Base-by-base conservation (phyloP, 1,140 invertebrate genomes). In the Scaptomyza pallida region DNA sequence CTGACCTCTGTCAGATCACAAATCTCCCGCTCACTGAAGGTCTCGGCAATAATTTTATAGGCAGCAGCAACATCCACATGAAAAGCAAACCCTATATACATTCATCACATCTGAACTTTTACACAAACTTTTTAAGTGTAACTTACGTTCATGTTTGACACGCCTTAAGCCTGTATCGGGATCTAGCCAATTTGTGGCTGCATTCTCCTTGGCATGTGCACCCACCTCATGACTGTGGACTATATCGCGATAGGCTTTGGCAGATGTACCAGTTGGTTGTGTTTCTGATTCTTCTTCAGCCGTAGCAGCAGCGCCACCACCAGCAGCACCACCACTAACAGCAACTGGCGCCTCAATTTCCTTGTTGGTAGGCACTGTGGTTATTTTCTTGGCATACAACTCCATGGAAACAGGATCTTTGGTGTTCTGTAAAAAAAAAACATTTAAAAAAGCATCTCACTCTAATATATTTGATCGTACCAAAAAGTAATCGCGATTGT, bases 1-100 rank as follows among this genome's bases (percentile, higher is more conserved):
- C 92, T 90, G 21, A 95, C 93, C 80, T 94, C 93, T 0, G 92
- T 92, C 1, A 93, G 90, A 63, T 94, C 94, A 64, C 94, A 95
- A 37, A 95, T 93, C 75, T 94, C 93, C 3, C 93, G 80, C 65
- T 94, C 93, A 0, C 75, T 91, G 61, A 94, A 95, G 10, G 92
- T 93, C 10, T 93, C 92, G 35, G 91, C 91, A 74, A 94, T 94
- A 5, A 94, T 93, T 57, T 93, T 93, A 76, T 95, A 95, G 0
- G 93, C 94, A 1, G 92, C 93, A 2, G 93, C 92, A 4, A 93
- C 92, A 76, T 95, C 94, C 0, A 94, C 92, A 51, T 94, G 93
- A 83, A 94, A 94, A 1, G 94, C 94, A 74, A 93, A 95, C 0
- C 93, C 94, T 85, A 54, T 2, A n/a, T 10, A 5, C 2, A 2